phyloP scores from a whole-genome alignment of 2,797 vertebrate genomes.

The Glossophaga mutica region DNA sequence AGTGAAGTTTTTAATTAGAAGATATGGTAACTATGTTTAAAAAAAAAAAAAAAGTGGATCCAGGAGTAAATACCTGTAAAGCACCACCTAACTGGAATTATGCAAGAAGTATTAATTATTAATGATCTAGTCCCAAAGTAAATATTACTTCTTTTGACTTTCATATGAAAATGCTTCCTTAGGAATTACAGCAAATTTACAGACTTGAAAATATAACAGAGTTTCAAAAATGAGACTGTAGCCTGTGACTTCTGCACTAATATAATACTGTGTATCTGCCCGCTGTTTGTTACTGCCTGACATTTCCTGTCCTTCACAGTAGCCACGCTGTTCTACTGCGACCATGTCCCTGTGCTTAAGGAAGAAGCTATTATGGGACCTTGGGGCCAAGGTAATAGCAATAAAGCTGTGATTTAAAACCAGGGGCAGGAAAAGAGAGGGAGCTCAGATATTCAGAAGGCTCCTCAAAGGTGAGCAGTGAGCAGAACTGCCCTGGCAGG shows the following conservation, averaged over 20 bases:
- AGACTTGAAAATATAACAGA: neutral
- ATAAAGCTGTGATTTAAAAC: neutral
- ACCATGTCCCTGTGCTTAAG: neutral
- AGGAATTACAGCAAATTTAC: neutral
- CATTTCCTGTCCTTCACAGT: neutral
- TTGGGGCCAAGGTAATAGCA: neutral
- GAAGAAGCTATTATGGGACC: neutral
- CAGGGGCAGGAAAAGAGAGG: neutral
- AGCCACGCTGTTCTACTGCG: neutral
- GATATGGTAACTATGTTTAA: neutral
- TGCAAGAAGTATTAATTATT: neutral
- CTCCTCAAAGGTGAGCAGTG: neutral
- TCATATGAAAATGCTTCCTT: neutral
- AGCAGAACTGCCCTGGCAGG: neutral
- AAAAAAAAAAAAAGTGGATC: neutral
- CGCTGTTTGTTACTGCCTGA: neutral
- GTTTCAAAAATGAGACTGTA: neutral
- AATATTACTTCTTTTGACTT: conserved; percentile 1
- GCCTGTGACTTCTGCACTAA: neutral
- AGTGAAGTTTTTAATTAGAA: conserved; percentile 21
- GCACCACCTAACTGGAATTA: neutral
- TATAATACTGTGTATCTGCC: neutral
- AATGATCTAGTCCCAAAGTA: neutral
- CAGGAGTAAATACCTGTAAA: neutral
- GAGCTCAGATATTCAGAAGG: neutral